Conservation (phyloP, 2,888 invertebrate genomes). For the Vesta saturnalis region DNA sequence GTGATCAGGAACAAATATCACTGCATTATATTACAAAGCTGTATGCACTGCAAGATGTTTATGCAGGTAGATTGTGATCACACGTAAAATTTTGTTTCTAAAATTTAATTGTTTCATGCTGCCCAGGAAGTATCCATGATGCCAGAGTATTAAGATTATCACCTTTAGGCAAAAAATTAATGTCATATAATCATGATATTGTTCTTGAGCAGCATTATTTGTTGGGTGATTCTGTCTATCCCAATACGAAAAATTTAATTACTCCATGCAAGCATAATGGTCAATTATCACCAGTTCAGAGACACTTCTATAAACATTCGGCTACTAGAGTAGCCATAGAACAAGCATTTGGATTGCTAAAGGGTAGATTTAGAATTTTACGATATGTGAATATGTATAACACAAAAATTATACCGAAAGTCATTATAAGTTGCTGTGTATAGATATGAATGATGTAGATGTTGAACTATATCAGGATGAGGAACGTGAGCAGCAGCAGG, state of each 20-base stretch:
- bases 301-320: background rate
- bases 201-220: background rate
- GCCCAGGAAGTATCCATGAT: too few species aligned
- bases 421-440: background rate
- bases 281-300: background rate
- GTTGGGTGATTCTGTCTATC: background rate
- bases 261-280: background rate
- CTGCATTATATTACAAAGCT: slow-evolving; percentile 2
- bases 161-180: too few species aligned
- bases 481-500: background rate
- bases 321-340: background rate
- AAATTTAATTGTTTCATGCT: too few species aligned
- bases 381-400: slow-evolving; percentile 1
- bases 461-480: too few species aligned
- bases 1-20: too few species aligned
- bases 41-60: slow-evolving; percentile 5
- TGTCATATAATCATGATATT: background rate
- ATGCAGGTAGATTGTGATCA: background rate
- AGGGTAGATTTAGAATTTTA: background rate
- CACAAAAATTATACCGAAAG: too few species aligned
- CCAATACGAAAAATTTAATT: background rate
- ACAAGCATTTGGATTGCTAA: too few species aligned
- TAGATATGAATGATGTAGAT: too few species aligned
- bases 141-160: too few species aligned
- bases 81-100: background rate